Conservation (phyloP, 2,113 vertebrate genomes). For the Apteryx owenii region DNA sequence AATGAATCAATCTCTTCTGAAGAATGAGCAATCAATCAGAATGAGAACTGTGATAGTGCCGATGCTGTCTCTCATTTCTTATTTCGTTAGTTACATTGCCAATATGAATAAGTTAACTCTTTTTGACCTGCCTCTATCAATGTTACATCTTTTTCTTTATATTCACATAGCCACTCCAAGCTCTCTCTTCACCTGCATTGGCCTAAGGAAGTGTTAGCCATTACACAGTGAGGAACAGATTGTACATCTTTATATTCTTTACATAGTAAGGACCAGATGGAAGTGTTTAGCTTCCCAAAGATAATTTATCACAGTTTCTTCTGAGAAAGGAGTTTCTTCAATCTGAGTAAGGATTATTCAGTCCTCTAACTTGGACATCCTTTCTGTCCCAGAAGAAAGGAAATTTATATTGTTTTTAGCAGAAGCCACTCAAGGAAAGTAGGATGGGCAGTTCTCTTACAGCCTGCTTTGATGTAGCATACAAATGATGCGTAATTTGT, state of each 20-base stretch:
- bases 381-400: background rate
- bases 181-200: background rate
- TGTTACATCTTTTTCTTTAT: background rate
- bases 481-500: background rate
- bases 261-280: background rate
- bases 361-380: background rate
- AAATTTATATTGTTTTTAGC: background rate
- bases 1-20: background rate
- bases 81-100: slow-evolving; percentile 1
- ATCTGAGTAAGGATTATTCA: background rate
- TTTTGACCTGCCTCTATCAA: background rate
- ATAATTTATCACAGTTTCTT: background rate
- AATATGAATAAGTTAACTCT: background rate
- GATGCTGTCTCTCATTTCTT: background rate
- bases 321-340: background rate
- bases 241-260: background rate
- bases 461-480: background rate
- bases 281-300: background rate
- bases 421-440: background rate
- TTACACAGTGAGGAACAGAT: background rate
- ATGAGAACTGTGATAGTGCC: background rate
- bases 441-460: background rate
- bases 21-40: slow-evolving; percentile 14
- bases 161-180: background rate
- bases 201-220: background rate